Evolutionary conservation across 2,888 invertebrate species (phyloP), one percentile per base, ranked within the genome.

Genomic region (Pheosia tremula): DNA sequence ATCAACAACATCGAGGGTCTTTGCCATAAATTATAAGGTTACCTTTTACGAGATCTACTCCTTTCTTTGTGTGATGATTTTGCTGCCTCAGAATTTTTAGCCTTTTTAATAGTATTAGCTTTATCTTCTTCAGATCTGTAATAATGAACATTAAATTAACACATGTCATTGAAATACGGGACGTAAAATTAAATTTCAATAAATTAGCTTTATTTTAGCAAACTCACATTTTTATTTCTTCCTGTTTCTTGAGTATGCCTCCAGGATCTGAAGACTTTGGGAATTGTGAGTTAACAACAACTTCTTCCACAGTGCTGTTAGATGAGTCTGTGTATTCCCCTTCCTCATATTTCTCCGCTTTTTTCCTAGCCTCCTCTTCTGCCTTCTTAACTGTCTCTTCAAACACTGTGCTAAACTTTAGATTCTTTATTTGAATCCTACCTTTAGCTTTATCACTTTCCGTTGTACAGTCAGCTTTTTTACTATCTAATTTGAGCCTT

Each of bases 401-500:
- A 86, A 95, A 96, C 36, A 96, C 95, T 36, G 94, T 87, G 81
- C 96, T 96, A 65, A 95, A 95, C 77, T 96, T 96, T 11, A 96
- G 86, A 82, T 96, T 95, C 81, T 96, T 96, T 66, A 96, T 96
- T 74, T 94, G 91, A 73, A 96, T 96, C 89, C 95, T 96, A 56
- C 90, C 85, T 74, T 94, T 94, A 6, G 83, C 72, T 71, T 90
- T 93, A 59, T 93, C 94, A 79, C 67, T 80, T 36, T 94, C 93
- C 3, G 74, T 43, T 58, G 67, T 68, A n/a, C 68, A 38, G 36
- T 88, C 87, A 63, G 68, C 61, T 69, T 79, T 82, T 59, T 85
- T 89, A 69, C 72, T 80, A n/a, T 88, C 87, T 59, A 81, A 61
- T 68, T 86, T 89, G 5, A 78, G 69, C n/a, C 83, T 79, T 62